phyloP scores from a whole-genome alignment of 2,113 vertebrate genomes.

The Thalassarche chlororhynchos region DNA sequence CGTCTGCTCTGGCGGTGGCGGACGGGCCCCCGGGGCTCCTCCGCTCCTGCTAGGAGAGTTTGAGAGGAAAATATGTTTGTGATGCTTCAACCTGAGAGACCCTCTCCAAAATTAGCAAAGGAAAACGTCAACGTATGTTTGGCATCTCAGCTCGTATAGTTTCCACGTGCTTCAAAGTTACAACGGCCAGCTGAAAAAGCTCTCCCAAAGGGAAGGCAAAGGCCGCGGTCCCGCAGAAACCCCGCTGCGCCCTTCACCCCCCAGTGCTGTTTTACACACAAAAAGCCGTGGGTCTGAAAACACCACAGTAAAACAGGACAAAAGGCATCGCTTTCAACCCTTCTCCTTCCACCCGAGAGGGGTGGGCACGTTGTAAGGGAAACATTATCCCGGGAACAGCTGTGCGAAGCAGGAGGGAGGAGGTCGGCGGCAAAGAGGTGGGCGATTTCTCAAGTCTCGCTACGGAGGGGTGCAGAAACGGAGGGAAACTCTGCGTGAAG shows the following conservation, averaged over 20 bases:
- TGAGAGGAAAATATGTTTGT: neutral
- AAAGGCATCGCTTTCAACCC: neutral
- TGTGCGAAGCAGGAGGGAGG: neutral
- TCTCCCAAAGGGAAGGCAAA: neutral
- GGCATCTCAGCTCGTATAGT: neutral
- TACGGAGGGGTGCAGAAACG: accelerated
- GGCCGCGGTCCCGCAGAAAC: neutral
- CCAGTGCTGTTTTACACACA: neutral
- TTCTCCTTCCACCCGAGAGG: neutral
- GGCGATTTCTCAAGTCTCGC: neutral
- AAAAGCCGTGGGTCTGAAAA: neutral
- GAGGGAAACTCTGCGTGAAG: neutral
- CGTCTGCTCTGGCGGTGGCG: accelerated
- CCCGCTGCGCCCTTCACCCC: neutral
- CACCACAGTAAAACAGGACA: neutral
- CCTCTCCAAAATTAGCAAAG: neutral
- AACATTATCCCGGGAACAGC: neutral
- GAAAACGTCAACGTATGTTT: accelerated
- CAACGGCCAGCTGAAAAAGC: neutral
- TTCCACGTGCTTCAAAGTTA: accelerated
- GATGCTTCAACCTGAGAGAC: neutral
- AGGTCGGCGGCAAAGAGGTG: neutral
- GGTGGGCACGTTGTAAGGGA: neutral
- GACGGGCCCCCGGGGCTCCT: neutral
- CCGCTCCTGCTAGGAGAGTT: neutral